phyloP scores from a whole-genome alignment of 2,113 vertebrate species.

The Carollia perspicillata region DNA sequence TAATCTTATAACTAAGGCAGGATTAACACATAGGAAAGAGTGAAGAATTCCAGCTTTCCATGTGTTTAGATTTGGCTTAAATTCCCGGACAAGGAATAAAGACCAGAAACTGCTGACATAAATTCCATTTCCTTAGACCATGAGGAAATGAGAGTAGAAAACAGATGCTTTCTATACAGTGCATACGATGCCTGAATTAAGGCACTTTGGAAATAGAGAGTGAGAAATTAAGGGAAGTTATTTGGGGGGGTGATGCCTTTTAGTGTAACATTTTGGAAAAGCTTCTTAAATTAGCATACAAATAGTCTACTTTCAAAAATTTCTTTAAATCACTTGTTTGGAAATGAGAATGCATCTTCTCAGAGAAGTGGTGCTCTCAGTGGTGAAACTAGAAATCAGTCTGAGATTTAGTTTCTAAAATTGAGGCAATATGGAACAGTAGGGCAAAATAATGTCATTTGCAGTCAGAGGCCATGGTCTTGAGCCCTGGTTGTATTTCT shows the following conservation, averaged over 20 bases:
- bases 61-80: background rate
- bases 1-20: background rate
- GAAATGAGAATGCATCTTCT: background rate
- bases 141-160: background rate
- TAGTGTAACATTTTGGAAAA: conserved; percentile 11
- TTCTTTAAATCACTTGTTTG: background rate
- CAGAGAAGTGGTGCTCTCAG: background rate
- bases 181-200: background rate
- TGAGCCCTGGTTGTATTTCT: background rate
- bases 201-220: background rate
- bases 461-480: background rate
- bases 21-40: background rate
- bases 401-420: conserved; percentile 22
- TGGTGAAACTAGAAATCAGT: background rate
- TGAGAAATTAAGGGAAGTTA: background rate
- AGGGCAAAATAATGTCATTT: background rate
- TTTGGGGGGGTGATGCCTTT: background rate
- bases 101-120: background rate
- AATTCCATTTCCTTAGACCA: conserved; percentile 3
- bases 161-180: background rate
- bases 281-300: background rate
- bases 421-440: background rate
- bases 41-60: background rate
- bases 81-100: conserved; percentile 22
- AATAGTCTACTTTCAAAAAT: background rate